A percentile compares a stretch with the other conserved stretches of the same genome.
Conservation (phyloP, 2,888 invertebrate species). For the Diarsia brunnea region DNA sequence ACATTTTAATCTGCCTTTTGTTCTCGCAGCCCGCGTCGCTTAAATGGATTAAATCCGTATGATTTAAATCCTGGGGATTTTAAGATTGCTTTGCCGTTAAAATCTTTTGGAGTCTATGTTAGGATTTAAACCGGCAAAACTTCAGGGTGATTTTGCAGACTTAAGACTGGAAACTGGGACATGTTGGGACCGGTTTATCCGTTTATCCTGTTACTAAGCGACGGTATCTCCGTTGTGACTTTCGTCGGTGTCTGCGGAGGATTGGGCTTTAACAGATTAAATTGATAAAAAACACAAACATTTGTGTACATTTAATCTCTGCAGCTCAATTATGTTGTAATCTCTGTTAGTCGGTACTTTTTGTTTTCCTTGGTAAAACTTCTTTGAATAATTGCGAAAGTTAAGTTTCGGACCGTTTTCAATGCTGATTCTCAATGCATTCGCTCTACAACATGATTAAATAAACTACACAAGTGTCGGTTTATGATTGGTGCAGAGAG, state of each 20-base stretch:
- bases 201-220: slow-evolving; percentile 20
- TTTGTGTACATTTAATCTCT: background rate
- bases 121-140: slow-evolving; percentile 48
- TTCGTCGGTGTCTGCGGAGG: background rate
- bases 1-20: slow-evolving; percentile 42
- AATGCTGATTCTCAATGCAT: background rate
- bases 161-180: slow-evolving; percentile 38
- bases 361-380: background rate
- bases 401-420: background rate
- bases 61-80: slow-evolving; percentile 35
- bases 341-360: background rate
- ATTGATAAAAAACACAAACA: slow-evolving; percentile 31
- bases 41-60: slow-evolving; percentile 30
- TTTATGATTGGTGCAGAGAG: slow-evolving; percentile 71
- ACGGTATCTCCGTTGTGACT: background rate
- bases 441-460: slow-evolving; percentile 3
- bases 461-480: slow-evolving; percentile 25
- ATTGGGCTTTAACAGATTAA: slow-evolving; percentile 37
- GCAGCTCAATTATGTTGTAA: slow-evolving; percentile 2
- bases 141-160: slow-evolving; percentile 50
- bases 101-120: slow-evolving; percentile 21
- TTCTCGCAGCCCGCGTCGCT: slow-evolving; percentile 22
- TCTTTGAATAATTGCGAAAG: background rate
- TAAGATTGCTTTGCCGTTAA: slow-evolving; percentile 24
- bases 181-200: slow-evolving; percentile 25